Base-by-base conservation (phyloP, 92 coral and sea anemone genomes). In the Palythoa heliodiscus region DNA sequence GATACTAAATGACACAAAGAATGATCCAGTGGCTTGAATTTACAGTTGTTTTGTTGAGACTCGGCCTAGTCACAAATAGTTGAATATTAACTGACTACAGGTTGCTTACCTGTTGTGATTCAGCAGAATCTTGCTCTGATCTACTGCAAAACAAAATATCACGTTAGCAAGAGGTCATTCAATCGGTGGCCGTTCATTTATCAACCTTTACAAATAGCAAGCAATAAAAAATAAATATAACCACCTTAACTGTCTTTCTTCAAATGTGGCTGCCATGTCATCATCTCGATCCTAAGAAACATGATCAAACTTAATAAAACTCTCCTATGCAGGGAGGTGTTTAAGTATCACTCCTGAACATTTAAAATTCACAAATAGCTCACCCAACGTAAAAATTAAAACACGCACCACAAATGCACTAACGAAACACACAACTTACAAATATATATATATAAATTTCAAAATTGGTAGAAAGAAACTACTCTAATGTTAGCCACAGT, bases 221-320 rank as follows among this genome's bases (percentile, higher is more conserved):
- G 14, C 20, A 12, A 17, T 7, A 48, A 38, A 4, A 35, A 3
- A 15, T 4, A 35, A 40, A 29, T 35, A n/a, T 37, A 72, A 75
- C 83, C 63, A 93, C 98, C 93, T 90, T 89, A 89, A 83, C 35
- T 90, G 78, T 70, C 88, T 90, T 68, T 96, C 99, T 77, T 96
- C 95, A 91, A 96, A 96, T 78, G 89, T 89, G 70, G 89, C 93
- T 1, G 99, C 99, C 99, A 96, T 96, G 48, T 89, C 98, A 88
- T 96, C 99, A 82, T 96, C 99, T 86, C 99, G 94, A 57, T 82
- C 92, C 98, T 93, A 38, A 16, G 16, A 61, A 39, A 80, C 11
- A 63, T 3, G 11, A 47, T 2, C 68, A 86, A 47, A 77, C 50
- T 20, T 16, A 53, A 43, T 17, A 14, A 23, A 8, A 43, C 48